phyloP scores from a whole-genome alignment of 2,888 invertebrate species.

The Dryobota labecula region DNA sequence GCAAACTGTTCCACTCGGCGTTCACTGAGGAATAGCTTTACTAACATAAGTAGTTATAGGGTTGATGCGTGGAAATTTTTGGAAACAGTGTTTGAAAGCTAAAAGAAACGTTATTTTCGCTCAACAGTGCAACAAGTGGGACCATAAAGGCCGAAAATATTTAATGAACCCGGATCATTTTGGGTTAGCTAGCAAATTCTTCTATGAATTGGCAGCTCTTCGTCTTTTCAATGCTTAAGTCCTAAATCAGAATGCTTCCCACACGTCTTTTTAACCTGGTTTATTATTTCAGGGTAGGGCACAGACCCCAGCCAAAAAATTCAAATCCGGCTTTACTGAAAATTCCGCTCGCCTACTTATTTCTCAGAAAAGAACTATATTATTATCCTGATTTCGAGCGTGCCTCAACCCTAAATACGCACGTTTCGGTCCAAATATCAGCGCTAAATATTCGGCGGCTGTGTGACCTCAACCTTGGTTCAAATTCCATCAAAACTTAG shows the following conservation, averaged over 20 bases:
- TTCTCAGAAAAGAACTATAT: slow-evolving; percentile 26
- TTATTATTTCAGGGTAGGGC: neutral
- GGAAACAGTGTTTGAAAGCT: neutral
- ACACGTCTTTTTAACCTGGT: neutral
- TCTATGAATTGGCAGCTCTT: neutral
- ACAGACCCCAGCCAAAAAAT: neutral
- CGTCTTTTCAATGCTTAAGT: neutral
- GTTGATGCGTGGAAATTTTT: slow-evolving; percentile 6
- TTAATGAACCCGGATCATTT: neutral
- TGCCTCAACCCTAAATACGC: slow-evolving; percentile 51
- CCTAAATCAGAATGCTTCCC: neutral
- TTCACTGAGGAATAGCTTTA: slow-evolving; percentile 38
- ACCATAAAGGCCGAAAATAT: too few relatives aligned
- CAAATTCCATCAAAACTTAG: slow-evolving; percentile 61
- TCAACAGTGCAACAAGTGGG: neutral
- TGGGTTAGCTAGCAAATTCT: neutral
- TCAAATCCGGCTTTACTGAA: slow-evolving; percentile 3
- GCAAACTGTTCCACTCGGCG: slow-evolving; percentile 35
- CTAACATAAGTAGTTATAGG: slow-evolving; percentile 21
- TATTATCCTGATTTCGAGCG: slow-evolving; percentile 25
- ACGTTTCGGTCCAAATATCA: slow-evolving; percentile 45
- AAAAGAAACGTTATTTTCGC: neutral
- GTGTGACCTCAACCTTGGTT: slow-evolving; percentile 57
- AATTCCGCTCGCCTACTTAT: slow-evolving; percentile 23
- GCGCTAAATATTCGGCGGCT: slow-evolving; percentile 44